Base-by-base conservation (phyloP, 2,888 invertebrate species). In the Bellardia bayeri region DNA sequence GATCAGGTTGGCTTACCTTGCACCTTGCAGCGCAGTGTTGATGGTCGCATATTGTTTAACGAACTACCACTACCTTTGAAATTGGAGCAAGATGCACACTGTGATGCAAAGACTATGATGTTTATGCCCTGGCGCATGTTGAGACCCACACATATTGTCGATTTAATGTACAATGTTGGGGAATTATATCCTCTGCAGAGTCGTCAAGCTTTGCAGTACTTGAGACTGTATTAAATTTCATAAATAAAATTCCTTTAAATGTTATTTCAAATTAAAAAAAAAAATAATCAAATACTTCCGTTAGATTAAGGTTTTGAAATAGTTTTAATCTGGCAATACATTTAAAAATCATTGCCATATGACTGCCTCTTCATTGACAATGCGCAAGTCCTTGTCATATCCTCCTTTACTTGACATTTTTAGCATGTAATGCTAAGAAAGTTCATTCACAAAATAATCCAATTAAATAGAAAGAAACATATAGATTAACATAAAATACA, bases 1-100 rank as follows among this genome's bases (percentile, higher is more conserved):
- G 96, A 96, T 91, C 94, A 95, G 61, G 91, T 95, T 33, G 95
- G 95, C 0, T 88, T 96, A 85, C 96, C 96, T 0, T 95, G 95
- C 76, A 94, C 95, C 0, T 90, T 96, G 82, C 94, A 94, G 83
- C 94, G 96, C 2, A 94, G 95, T 2, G 91, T 94, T n/a, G 94
- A 95, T 78, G 95, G 95, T 0, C 87, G 89, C 6, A 94, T 94
- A 88, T 94, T 95, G 0, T 96, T 96, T 95, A 95, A 96, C 89
- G 96, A 96, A 91, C 92, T 96, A 33, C 95, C 96, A 0, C 91
- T 96, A 83, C 95, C 96, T 0, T 93, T 91, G 1, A 90, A 91
- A 49, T 14, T 89, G 14, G 91, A 91, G 2, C 86, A 88, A 30
- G 92, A 92, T 54, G 14, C 90, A 0, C 92, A 92, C 37, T 92